Base-by-base conservation (phyloP, 2,888 invertebrate genomes). In the Antheraea assamensis region DNA sequence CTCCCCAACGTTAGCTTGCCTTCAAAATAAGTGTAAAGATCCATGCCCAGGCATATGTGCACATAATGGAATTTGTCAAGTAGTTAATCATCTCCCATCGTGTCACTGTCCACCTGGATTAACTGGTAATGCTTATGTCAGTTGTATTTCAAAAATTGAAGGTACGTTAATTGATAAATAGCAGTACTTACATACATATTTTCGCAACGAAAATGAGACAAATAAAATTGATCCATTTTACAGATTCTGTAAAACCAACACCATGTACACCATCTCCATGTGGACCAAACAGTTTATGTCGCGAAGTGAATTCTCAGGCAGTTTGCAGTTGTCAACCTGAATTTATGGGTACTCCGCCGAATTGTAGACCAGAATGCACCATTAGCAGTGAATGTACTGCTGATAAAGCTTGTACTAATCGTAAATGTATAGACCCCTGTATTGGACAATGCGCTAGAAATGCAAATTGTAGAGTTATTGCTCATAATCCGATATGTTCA, bases 401-500 rank as follows among this genome's bases (percentile, higher is more conserved):
- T 74, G 96, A 96, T 72, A 96, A 96, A 87, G 97, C 98, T 10
- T 98, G 98, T 84, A 94, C 96, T 64, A 96, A 96, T 79, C 96
- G 96, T 77, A 97, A 96, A 90, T 98, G 98, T 85, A 95, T 95
- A 72, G 96, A 98, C 90, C 98, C 98, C 17, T 98, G 98, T 81
- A 95, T 95, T 3, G 97, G 97, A 71, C 96, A 97, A 68, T 98
- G 98, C 83, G 98, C 97, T 27, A 95, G 96, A 78, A 97, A 96
- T 83, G 97, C 98, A 17, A 95, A 96, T 74, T 98, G 98, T 81
- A 96, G 96, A 88, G 97, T 98, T 31, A 96, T 97, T 76, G 97
- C 97, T 82, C 98, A 98, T 84, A 97, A 97, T 85, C 98, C 98
- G 2, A 96, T 97, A 78, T 98, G 98, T 86, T 96, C 96, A 30